A percentile compares a stretch with the other conserved stretches of the same genome.
phyloP scores from a whole-genome alignment of 2,888 invertebrate species.

The Patella depressa region DNA sequence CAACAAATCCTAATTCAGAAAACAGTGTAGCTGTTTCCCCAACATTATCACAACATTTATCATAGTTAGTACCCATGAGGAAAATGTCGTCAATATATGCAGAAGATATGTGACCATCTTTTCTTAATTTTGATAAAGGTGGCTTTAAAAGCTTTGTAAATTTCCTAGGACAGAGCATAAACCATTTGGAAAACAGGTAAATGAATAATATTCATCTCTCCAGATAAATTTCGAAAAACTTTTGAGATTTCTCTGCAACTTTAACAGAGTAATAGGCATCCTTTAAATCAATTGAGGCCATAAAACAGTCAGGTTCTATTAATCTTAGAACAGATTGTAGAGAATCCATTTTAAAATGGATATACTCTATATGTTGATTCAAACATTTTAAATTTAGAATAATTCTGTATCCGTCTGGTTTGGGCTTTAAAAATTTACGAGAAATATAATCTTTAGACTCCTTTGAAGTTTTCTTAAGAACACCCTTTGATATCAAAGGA shows the following conservation, averaged over 20 bases:
- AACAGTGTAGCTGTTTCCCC: background rate
- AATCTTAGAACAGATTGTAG: conserved; percentile 18
- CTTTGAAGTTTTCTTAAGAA: background rate
- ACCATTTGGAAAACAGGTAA: conserved; percentile 21
- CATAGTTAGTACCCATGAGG: conserved; percentile 1
- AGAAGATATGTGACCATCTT: background rate
- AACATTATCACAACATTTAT: background rate
- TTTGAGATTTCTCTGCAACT: conserved; percentile 13
- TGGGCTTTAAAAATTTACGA: conserved; percentile 21
- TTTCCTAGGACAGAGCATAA: background rate
- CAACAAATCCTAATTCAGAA: background rate
- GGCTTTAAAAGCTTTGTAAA: background rate
- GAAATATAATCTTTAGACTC: conserved; percentile 27
- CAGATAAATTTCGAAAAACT: conserved; percentile 23
- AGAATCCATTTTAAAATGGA: conserved; percentile 32
- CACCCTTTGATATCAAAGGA: background rate
- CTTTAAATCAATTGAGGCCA: conserved; percentile 25
- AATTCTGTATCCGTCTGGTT: conserved; percentile 17
- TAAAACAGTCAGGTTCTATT: conserved; percentile 14
- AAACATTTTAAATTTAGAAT: conserved; percentile 29
- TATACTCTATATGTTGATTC: conserved; percentile 20
- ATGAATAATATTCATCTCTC: conserved; percentile 22
- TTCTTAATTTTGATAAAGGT: background rate
- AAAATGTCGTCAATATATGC: conserved; percentile 22
- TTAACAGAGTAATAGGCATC: conserved; percentile 27